phyloP scores from a whole-genome alignment of 2,797 vertebrate genomes.

The Gadopsis marmoratus region DNA sequence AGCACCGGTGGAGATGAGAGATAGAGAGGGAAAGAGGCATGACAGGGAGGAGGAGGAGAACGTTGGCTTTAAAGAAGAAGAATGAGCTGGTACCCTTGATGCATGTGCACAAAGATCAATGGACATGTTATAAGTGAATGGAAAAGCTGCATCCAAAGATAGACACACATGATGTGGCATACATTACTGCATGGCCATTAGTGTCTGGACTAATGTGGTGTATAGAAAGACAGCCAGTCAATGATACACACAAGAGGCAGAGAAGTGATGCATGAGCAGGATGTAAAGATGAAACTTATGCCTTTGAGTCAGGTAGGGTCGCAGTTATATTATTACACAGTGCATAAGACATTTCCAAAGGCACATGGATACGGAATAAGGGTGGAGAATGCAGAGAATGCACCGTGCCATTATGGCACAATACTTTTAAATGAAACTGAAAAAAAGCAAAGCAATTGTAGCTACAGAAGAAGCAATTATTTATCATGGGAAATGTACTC shows the following conservation, averaged over 20 bases:
- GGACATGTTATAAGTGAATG: slow-evolving; percentile 26
- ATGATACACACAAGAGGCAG: slow-evolving; percentile 8
- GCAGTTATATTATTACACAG: slow-evolving; percentile 14
- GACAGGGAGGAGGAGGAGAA: slow-evolving; percentile 8
- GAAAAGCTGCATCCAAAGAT: slow-evolving; percentile 29
- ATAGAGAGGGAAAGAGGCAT: slow-evolving; percentile 16
- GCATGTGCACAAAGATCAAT: slow-evolving; percentile 58
- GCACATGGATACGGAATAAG: not conserved
- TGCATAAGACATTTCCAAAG: not conserved
- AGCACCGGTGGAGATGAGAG: not conserved
- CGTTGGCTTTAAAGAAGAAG: slow-evolving; percentile 7
- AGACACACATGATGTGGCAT: slow-evolving; percentile 7
- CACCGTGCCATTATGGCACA: not conserved
- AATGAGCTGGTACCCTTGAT: slow-evolving; percentile 31
- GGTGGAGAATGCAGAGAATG: slow-evolving; percentile 11
- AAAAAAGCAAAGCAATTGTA: not conserved
- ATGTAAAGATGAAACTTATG: slow-evolving; percentile 19
- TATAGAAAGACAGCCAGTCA: slow-evolving; percentile 28
- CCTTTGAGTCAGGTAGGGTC: slow-evolving; percentile 22
- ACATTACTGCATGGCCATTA: slow-evolving; percentile 47
- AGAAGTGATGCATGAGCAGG: slow-evolving; percentile 16
- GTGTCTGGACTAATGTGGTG: slow-evolving; percentile 18
- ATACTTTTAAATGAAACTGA: not conserved
- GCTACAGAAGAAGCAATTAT: not conserved
- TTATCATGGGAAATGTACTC: slow-evolving; percentile 29